A percentile compares a stretch with the other conserved stretches of the same genome.
Conservation (phyloP, 2,888 invertebrate genomes). For the Sphaeridia pumilis region DNA sequence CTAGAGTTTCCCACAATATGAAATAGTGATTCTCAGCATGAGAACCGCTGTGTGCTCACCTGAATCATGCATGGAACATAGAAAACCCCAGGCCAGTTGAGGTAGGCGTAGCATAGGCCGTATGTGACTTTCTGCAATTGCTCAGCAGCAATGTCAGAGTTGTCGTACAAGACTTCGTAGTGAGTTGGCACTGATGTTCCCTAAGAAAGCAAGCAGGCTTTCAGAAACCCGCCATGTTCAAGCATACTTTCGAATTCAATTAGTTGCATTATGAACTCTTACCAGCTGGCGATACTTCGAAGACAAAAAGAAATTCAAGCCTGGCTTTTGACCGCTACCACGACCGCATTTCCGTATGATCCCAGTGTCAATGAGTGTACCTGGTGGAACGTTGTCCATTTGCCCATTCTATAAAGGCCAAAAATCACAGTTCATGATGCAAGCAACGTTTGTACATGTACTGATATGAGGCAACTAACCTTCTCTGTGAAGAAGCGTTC, state of each 20-base stretch:
- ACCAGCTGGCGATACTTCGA: constrained; percentile 7
- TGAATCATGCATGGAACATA: constrained; percentile 9
- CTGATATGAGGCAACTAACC: neutral
- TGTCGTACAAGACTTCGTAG: constrained; percentile 9
- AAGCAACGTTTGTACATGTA: neutral
- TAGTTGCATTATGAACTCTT: neutral
- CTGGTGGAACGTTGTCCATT: constrained; percentile 1
- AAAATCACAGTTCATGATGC: neutral
- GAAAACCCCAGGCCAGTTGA: constrained; percentile 13
- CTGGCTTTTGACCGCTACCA: too few species aligned
- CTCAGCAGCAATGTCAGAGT: constrained; percentile 3
- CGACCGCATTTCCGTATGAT: too few species aligned
- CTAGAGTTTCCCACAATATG: too few species aligned
- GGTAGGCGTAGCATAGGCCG: constrained; percentile 7
- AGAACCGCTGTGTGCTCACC: too few species aligned
- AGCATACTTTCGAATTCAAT: neutral
- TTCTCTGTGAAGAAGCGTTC: constrained; percentile 9
- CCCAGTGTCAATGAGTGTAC: constrained; percentile 9
- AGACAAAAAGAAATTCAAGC: constrained; percentile 9
- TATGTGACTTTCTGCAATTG: constrained; percentile 5
- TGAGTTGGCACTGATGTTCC: constrained; percentile 9
- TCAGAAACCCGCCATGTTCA: neutral
- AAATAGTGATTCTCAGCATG: too few species aligned
- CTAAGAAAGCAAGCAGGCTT: neutral
- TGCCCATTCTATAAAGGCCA: neutral